Evolutionary conservation across 1,140 invertebrate species (phyloP).

Genomic region (Pectinophora gossypiella): DNA sequence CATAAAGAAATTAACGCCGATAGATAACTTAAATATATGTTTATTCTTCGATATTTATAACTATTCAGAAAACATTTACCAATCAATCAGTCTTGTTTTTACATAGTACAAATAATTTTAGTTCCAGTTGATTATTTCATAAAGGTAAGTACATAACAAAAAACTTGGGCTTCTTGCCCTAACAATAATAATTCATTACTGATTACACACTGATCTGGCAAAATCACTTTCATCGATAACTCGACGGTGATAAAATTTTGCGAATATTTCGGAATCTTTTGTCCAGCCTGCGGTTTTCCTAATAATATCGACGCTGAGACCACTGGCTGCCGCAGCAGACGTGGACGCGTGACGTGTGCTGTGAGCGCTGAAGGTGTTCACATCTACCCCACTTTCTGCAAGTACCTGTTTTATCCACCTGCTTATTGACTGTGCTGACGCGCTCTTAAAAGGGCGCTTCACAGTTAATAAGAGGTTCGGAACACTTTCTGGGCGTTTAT

Average conservation of each 20-base stretch:
- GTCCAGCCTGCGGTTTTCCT: conserved; percentile 30
- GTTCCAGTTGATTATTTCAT: no score
- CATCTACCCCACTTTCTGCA: conserved; percentile 25
- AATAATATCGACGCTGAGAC: conserved; percentile 29
- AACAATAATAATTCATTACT: no score
- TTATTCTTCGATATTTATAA: no score
- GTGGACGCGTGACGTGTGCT: conserved; percentile 33
- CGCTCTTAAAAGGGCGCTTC: conserved; percentile 13
- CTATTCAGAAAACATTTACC: no score
- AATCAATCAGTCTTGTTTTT: no score
- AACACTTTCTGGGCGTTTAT: neutral
- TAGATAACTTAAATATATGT: no score
- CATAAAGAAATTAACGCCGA: no score
- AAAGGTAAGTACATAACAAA: no score
- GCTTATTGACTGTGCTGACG: conserved; percentile 27
- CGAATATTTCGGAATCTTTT: conserved; percentile 25
- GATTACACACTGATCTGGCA: no score
- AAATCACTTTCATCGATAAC: no score
- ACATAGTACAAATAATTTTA: no score
- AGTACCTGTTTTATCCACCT: conserved; percentile 36
- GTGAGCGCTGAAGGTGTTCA: conserved; percentile 21
- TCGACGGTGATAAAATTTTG: conserved; percentile 21
- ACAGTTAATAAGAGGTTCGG: conserved; percentile 8
- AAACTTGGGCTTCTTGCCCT: no score
- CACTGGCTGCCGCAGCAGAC: conserved; percentile 18